Base-by-base conservation (phyloP, 2,888 invertebrate species). In the Biston betularia region DNA sequence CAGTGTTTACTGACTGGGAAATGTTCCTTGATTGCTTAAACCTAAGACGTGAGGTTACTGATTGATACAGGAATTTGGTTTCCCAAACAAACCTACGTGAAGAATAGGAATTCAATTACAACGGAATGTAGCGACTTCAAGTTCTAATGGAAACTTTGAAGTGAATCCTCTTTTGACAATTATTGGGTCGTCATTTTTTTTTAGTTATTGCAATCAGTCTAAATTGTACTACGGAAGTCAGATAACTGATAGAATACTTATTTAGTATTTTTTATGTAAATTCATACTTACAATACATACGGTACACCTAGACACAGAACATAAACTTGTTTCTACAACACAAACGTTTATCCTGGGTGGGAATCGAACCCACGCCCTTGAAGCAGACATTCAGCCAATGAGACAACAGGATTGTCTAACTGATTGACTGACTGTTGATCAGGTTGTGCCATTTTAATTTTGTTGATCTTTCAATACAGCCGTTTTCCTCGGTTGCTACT, bases 21-120 rank as follows among this genome's bases (percentile, higher is more conserved):
- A 50, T 44, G 48, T 50, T 34, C 42, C 42, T 42, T 52, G n/a
- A 63, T 63, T 63, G 56, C 42, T 50, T 63, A 50, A 42, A 45
- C 46, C 42, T 35, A 24, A 56, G 62, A 15, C 46, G 38, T 55
- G 48, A 54, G 54, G 54, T 54, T 54, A 54, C 42, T 54, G 50
- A 24, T 34, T 49, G 49, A 55, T 49, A 15, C 33, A 50, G 49
- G 54, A 9, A 15, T 60, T 53, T 24, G 54, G 48, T 48, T 54
- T 55, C 42, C 42, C 42, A 12, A 42, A 42, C 53, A 15, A 2
- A 10, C 24, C 1, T 42, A 15, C 24, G 24, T n/a, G 15, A 15
- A 38, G 38, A 38, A 42, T 54, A 42, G 24, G 12, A 6, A 12
- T 42, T 24, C 10, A 8, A 38, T 52, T 38, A 52, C 48, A 24